Base-by-base conservation (phyloP, 2,888 invertebrate species). In the Bedellia somnulentella region DNA sequence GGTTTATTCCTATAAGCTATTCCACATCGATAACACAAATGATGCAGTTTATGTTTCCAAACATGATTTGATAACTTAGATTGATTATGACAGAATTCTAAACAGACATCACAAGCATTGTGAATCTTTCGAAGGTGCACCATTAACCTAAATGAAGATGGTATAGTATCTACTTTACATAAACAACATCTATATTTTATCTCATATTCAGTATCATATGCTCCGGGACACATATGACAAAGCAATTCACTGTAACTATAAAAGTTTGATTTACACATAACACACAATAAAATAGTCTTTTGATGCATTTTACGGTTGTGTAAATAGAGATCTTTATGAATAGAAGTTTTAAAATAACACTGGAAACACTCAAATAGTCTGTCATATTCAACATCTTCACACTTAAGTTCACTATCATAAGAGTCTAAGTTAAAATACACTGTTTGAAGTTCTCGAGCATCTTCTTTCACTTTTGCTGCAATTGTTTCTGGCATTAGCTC, bases 21-120 rank as follows among this genome's bases (percentile, higher is more conserved):
- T 17, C 89, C 89, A 56, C 93, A 93, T 14, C 91, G 82, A 55
- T 91, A 92, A 51, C 93, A 93, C 32, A 90, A 67, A 60, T 92
- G 91, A 57, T 90, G 85, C 23, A 92, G 59, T 60, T 92, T 93
- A 52, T 93, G 92, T 63, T 93, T 93, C 89, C 91, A 91, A 13
- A 92, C 89, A 50, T 93, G 93, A 44, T 88, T 89, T 1, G 91
- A 90, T 1, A 93, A 68, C 41, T 85, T 83, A 40, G 85, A 81
- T 51, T 92, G 92, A 52, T 85, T 87, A 30, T 85, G 81, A 46
- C 90, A 89, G 38, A 84, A 80, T 57, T 92, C 91, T 41, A 93
- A 66, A 51, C 93, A 93, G 12, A 92, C 88, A 63, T 93, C 92
- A 58, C 93, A 93, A 1, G 87, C 84, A 52, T 87, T 86, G 59